These are phyloP conservation scores for Paramuricea clavata DNA, from an alignment of 92 coral and sea anemone species.

Conservation along the genomic window DNA sequence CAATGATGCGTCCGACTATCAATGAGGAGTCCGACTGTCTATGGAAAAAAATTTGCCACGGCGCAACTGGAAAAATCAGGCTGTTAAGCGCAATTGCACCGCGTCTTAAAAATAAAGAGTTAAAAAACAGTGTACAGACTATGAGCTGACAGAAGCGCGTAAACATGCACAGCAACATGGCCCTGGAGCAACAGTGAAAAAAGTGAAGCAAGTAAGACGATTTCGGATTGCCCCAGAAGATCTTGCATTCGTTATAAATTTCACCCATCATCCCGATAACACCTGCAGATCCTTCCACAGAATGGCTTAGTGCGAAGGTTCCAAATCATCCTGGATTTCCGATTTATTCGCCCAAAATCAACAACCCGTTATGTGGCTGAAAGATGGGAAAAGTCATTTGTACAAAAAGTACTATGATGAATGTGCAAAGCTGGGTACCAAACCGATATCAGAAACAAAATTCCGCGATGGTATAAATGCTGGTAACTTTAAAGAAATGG, in stretches of 20 bases:
- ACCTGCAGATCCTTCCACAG: slow-evolving; percentile 32
- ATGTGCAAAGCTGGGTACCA: slow-evolving; percentile 5
- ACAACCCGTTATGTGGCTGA: slow-evolving; percentile 53
- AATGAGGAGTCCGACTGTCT: no score
- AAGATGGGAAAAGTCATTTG: slow-evolving; percentile 36
- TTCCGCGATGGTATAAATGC: no score
- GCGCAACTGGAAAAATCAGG: slow-evolving; percentile 34
- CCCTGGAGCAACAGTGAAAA: not conserved
- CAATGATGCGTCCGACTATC: no score
- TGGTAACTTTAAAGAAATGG: no score
- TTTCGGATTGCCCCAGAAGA: slow-evolving; percentile 35
- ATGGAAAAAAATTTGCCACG: no score
- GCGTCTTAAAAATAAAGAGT: slow-evolving; percentile 40
- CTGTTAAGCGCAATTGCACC: slow-evolving; percentile 58
- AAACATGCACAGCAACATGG: slow-evolving; percentile 17
- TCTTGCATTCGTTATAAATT: slow-evolving; percentile 31
- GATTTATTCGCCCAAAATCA: slow-evolving; percentile 23
- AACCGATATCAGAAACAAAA: slow-evolving; percentile 32
- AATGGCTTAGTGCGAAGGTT: slow-evolving; percentile 34
- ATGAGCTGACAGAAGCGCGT: slow-evolving; percentile 54
- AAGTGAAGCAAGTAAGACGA: slow-evolving; percentile 34
- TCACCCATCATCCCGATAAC: slow-evolving; percentile 49
- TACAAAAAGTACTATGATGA: slow-evolving; percentile 7
- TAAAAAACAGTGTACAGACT: slow-evolving; percentile 34
- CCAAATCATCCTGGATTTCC: slow-evolving; percentile 42